Conservation (phyloP, 2,888 invertebrate species). For the Chloromyia formosa region DNA sequence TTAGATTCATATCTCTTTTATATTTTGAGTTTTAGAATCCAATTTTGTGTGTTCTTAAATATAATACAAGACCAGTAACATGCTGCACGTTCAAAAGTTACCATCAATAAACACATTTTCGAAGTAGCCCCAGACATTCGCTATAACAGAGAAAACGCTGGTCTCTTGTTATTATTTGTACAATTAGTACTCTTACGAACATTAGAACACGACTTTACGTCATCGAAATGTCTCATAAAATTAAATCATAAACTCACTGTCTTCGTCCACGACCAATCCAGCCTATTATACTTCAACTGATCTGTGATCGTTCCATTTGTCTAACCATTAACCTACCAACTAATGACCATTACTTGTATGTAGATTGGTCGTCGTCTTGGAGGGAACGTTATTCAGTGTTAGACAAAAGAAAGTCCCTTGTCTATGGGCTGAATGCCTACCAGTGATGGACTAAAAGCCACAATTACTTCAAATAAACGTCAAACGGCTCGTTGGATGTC, state of each 20-base stretch:
- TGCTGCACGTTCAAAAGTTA: too few relatives aligned
- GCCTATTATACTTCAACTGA: background rate
- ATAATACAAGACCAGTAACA: too few relatives aligned
- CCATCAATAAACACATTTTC: too few relatives aligned
- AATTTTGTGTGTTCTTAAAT: too few relatives aligned
- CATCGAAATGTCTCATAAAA: constrained; percentile 6
- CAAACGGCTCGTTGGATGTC: constrained; percentile 43
- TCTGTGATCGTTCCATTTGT: constrained; percentile 18
- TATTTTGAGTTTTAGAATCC: too few relatives aligned
- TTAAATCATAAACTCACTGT: background rate
- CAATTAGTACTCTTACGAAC: too few relatives aligned
- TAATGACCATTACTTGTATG: constrained; percentile 21
- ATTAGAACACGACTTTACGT: background rate
- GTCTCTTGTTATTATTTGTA: too few relatives aligned
- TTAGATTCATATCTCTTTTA: too few relatives aligned
- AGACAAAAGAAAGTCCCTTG: constrained; percentile 27
- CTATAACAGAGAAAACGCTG: too few relatives aligned
- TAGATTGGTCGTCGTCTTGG: background rate
- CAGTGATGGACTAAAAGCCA: constrained; percentile 43
- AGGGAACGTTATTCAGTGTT: background rate
- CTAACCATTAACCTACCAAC: constrained; percentile 21
- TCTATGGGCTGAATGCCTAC: constrained; percentile 9
- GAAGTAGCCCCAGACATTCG: too few relatives aligned
- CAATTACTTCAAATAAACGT: constrained; percentile 47
- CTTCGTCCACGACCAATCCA: background rate